phyloP scores from a whole-genome alignment of 2,888 invertebrate genomes.

The Rhagophthalmus giganteus region DNA sequence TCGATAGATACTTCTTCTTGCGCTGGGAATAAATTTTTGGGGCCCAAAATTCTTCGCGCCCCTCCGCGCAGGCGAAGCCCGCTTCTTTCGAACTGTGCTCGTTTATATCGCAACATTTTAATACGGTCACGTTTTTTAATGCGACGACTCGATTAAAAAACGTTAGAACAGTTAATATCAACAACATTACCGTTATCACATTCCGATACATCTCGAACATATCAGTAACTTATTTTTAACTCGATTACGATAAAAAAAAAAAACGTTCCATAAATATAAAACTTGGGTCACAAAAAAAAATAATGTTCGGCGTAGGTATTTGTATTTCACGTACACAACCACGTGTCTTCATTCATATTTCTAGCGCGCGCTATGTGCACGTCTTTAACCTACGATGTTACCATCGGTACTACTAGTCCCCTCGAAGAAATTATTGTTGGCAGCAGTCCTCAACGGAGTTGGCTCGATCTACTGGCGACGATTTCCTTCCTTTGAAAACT shows the following conservation, averaged over 20 bases:
- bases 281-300: conserved; percentile 4
- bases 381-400: conserved; percentile 10
- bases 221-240: conserved; percentile 1
- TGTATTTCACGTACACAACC: conserved; percentile 18
- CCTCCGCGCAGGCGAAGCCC: conserved; percentile 39
- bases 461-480: conserved; percentile 18
- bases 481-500: conserved; percentile 5
- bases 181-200: conserved; percentile 12
- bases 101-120: conserved; percentile 52
- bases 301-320: conserved; percentile 1
- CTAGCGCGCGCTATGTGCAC: conserved; percentile 11
- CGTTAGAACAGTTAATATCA: conserved; percentile 3
- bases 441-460: conserved; percentile 11
- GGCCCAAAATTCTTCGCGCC: conserved; percentile 11
- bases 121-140: conserved; percentile 38
- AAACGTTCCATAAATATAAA: conserved; percentile 4
- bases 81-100: conserved; percentile 19
- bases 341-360: conserved; percentile 32
- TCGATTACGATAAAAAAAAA: conserved; percentile 5
- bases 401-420: conserved; percentile 18
- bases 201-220: neutral
- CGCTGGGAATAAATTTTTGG: conserved; percentile 57
- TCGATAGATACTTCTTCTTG: conserved; percentile 52
- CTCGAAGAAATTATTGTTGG: conserved; percentile 3
- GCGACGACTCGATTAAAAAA: conserved; percentile 9